These are phyloP conservation scores for Lycaon pictus DNA, from an alignment of 2,113 vertebrate genomes.

Conservation along the genomic window DNA sequence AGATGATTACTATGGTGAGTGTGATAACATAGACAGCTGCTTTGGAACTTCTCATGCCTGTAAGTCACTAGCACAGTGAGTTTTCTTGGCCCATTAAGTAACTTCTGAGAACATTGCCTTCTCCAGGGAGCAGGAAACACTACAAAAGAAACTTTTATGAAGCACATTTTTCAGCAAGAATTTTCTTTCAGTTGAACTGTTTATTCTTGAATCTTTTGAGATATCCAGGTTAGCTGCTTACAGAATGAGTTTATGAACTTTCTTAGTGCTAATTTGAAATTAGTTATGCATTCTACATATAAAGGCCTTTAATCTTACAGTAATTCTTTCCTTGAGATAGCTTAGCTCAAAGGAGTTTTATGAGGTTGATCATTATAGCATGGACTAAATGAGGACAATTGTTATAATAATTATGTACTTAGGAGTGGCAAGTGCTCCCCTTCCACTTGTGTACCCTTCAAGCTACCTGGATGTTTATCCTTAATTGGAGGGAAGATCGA, in stretches of 20 bases:
- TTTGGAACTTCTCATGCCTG: slow-evolving; percentile 30
- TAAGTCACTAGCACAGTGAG: slow-evolving; percentile 20
- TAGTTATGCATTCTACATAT: slow-evolving; percentile 55
- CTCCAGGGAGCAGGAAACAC: slow-evolving; percentile 20
- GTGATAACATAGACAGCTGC: neutral
- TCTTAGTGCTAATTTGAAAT: slow-evolving; percentile 57
- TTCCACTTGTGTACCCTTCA: slow-evolving; percentile 31
- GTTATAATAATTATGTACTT: slow-evolving; percentile 20
- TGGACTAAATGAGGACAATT: slow-evolving; percentile 48
- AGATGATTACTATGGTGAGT: neutral
- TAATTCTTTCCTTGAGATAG: slow-evolving; percentile 38
- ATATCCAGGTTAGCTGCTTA: slow-evolving; percentile 43
- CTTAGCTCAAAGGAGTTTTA: slow-evolving; percentile 66
- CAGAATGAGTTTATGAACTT: slow-evolving; percentile 30
- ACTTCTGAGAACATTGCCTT: slow-evolving; percentile 51
- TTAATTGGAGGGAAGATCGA: slow-evolving; percentile 16
- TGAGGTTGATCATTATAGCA: slow-evolving; percentile 48
- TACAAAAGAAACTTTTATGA: slow-evolving; percentile 60
- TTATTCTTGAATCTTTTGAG: slow-evolving; percentile 56
- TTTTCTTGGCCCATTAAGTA: slow-evolving; percentile 61
- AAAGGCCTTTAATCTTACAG: slow-evolving; percentile 36
- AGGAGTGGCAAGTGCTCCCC: neutral
- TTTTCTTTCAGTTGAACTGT: slow-evolving; percentile 39
- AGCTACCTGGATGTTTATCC: slow-evolving; percentile 16
- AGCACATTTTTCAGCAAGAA: slow-evolving; percentile 61